Percentiles rank a stretch among this genome's conserved stretches.
Conservation (phyloP, 1,140 invertebrate genomes). For the Schlechtendalia chinensis region DNA sequence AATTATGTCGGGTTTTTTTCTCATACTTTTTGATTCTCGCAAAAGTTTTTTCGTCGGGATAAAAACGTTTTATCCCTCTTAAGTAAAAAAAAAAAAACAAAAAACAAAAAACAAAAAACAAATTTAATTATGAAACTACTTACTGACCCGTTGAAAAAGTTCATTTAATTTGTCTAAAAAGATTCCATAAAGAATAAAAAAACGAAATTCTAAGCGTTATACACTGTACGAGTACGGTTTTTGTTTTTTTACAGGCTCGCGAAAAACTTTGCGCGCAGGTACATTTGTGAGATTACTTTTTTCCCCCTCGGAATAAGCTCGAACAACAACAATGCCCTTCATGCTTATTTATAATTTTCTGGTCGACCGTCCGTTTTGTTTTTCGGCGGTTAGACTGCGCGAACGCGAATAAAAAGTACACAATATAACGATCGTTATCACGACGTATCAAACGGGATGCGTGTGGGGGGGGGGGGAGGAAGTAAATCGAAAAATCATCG, state of each 20-base stretch:
- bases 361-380: neutral
- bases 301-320: neutral
- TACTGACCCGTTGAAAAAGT: neutral
- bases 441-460: too few species aligned
- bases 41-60: neutral
- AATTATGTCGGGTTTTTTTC: neutral
- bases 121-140: constrained; percentile 15
- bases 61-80: neutral
- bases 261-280: neutral
- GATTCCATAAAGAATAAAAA: neutral
- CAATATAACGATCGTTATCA: too few species aligned
- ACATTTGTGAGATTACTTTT: neutral
- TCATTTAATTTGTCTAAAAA: neutral
- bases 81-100: neutral
- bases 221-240: too few species aligned
- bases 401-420: too few species aligned
- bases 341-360: constrained; percentile 2
- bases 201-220: neutral
- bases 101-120: too few species aligned
- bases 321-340: neutral
- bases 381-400: too few species aligned
- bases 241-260: too few species aligned
- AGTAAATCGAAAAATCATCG: too few species aligned
- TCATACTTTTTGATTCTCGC: neutral
- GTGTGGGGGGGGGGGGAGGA: too few species aligned